These are phyloP conservation scores for Falco punctatus DNA, from an alignment of 2,113 vertebrate genomes.

Conservation along the genomic window DNA sequence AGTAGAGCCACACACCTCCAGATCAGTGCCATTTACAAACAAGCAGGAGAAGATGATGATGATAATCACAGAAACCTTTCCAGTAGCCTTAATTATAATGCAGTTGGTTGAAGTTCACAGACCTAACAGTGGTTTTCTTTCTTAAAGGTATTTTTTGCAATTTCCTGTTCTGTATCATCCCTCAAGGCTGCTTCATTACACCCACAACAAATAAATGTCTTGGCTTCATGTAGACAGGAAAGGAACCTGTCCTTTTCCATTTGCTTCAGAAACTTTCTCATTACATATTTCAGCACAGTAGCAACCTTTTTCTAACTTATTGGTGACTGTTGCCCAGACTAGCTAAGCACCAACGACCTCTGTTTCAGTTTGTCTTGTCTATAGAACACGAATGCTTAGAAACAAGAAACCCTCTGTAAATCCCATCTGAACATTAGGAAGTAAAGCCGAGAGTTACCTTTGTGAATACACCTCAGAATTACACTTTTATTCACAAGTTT, in stretches of 20 bases:
- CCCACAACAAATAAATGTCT: neutral
- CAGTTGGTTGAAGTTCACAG: neutral
- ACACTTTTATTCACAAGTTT: neutral
- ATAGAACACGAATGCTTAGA: rapidly evolving
- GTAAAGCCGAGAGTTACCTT: neutral
- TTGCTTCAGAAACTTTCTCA: neutral
- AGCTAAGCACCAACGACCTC: neutral
- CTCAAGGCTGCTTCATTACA: neutral
- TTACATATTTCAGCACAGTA: neutral
- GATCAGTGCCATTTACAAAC: neutral
- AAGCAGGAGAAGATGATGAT: neutral
- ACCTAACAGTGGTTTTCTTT: neutral
- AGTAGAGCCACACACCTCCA: neutral
- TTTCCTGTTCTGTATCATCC: neutral
- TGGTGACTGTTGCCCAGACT: neutral
- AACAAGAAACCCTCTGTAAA: neutral
- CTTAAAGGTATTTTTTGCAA: neutral
- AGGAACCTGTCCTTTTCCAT: neutral
- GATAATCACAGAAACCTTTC: neutral
- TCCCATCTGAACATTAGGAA: neutral
- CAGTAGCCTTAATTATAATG: neutral
- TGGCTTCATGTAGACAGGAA: neutral
- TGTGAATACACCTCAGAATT: neutral
- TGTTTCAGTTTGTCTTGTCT: neutral
- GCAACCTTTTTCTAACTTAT: neutral